These are phyloP conservation scores for Saccopteryx leptura DNA, from an alignment of 2,113 vertebrate species.

Conservation along the genomic window DNA sequence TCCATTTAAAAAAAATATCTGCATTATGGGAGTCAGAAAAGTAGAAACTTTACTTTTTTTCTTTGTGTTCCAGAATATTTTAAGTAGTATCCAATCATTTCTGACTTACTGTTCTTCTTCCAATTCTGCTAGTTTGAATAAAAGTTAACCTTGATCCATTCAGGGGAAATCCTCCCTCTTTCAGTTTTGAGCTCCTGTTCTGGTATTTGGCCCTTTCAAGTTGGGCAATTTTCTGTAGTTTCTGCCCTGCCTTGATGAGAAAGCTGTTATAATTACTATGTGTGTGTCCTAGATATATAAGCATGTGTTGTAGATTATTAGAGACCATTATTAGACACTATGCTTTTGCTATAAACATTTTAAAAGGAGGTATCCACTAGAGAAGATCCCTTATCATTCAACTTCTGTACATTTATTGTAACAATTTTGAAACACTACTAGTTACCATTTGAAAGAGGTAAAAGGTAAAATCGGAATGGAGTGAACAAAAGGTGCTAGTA, in stretches of 20 bases:
- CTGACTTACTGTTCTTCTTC: background rate
- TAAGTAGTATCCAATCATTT: background rate
- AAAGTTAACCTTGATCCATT: background rate
- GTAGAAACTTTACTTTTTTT: background rate
- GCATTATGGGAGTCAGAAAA: background rate
- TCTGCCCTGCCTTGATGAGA: background rate
- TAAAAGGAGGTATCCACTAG: slow-evolving; percentile 58
- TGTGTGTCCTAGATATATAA: slow-evolving; percentile 19
- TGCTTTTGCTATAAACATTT: slow-evolving; percentile 78
- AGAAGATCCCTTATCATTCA: slow-evolving; percentile 76
- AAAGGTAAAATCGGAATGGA: background rate
- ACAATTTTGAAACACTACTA: slow-evolving; percentile 55
- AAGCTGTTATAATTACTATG: background rate
- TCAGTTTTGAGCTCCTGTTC: background rate
- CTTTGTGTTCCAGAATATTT: background rate
- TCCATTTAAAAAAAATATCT: background rate
- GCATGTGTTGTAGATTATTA: slow-evolving; percentile 75
- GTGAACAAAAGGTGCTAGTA: background rate
- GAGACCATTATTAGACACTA: slow-evolving; percentile 79
- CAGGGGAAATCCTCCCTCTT: background rate
- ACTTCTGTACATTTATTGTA: slow-evolving; percentile 62
- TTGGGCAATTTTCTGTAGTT: background rate
- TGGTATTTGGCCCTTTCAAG: background rate
- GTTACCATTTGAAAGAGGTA: background rate
- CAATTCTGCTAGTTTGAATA: background rate